Conservation (phyloP, 2,113 vertebrate genomes). For the Trematocara unimaculatum region DNA sequence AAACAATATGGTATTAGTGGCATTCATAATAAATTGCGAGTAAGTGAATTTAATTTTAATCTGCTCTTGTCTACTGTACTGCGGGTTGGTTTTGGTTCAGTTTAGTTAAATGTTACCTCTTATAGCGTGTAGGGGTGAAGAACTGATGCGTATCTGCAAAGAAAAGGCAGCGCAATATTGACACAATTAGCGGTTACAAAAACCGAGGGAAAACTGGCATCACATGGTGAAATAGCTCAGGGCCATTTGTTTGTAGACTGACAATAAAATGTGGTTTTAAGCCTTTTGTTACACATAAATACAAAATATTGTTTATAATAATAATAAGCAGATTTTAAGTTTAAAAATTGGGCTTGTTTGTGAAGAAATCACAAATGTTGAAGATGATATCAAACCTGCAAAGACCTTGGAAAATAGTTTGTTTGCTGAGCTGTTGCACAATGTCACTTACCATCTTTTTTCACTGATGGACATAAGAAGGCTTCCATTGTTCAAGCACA, state of each 20-base stretch:
- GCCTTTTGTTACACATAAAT: background rate
- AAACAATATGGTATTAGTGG: background rate
- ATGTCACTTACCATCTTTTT: slow-evolving; percentile 82
- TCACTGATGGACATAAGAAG: slow-evolving; percentile 79
- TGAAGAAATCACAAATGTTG: slow-evolving; percentile 12
- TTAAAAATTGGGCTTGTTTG: background rate
- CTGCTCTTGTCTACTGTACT: background rate
- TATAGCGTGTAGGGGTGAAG: background rate
- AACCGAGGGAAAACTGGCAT: background rate
- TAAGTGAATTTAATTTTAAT: background rate
- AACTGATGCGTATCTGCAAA: background rate
- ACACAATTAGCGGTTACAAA: background rate
- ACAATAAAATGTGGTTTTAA: background rate
- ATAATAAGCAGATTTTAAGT: background rate
- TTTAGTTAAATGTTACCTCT: background rate
- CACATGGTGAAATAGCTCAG: background rate
- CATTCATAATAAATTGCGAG: background rate
- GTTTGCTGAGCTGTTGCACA: slow-evolving; percentile 75
- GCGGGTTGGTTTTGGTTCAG: background rate
- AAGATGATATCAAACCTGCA: slow-evolving; percentile 51
- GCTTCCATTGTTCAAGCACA: slow-evolving; percentile 64
- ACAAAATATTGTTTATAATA: background rate
- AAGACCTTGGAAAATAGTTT: slow-evolving; percentile 70
- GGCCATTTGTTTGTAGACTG: background rate
- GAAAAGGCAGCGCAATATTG: background rate